A percentile compares a stretch with the other conserved stretches of the same genome.
Conservation (phyloP, 2,113 vertebrate species). For the Nipponia nippon region DNA sequence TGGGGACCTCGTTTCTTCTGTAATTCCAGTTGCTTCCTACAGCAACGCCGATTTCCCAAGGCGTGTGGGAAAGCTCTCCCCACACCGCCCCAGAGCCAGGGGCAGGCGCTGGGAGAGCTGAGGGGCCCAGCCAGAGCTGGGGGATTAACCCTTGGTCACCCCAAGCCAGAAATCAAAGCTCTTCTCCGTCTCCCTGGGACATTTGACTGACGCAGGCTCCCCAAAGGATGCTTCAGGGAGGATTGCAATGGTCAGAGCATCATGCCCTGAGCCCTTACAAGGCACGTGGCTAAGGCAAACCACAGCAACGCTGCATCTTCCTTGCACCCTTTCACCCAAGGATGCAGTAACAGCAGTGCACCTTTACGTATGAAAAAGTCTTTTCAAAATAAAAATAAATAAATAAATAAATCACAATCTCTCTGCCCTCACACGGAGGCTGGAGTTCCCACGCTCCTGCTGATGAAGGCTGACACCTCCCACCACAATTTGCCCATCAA, state of each 20-base stretch:
- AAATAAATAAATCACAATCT: accelerated
- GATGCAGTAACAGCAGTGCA: not conserved
- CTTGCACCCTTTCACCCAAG: not conserved
- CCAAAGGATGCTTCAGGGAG: not conserved
- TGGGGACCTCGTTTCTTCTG: not conserved
- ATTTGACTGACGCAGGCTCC: not conserved
- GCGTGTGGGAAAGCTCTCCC: not conserved
- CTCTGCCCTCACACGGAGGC: accelerated
- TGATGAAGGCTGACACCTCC: not conserved
- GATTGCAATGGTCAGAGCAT: not conserved
- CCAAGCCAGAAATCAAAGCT: not conserved
- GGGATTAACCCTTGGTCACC: not conserved
- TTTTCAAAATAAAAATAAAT: no score
- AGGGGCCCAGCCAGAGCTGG: not conserved
- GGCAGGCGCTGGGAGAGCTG: not conserved
- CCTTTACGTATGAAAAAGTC: not conserved
- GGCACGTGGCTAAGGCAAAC: not conserved
- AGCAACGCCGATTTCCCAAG: not conserved
- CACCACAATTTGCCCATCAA: not conserved
- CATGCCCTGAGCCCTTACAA: not conserved
- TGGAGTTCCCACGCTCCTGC: not conserved
- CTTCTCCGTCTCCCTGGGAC: not conserved
- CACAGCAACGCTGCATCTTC: not conserved
- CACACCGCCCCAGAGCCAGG: not conserved
- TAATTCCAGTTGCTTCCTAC: not conserved